Conservation (phyloP, 2,113 vertebrate species). For the Strix aluco region DNA sequence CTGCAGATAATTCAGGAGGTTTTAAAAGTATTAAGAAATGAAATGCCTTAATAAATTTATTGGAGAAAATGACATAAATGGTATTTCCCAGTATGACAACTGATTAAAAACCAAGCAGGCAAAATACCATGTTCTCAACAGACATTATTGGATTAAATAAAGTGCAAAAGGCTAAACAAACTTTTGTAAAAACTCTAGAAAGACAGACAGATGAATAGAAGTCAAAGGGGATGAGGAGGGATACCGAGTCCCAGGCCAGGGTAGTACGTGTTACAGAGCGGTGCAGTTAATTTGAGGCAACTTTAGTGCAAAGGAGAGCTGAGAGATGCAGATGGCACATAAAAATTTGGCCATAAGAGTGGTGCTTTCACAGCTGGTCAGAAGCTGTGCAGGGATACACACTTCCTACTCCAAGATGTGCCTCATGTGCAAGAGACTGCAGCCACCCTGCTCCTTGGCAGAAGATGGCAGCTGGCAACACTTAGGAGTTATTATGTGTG, state of each 20-base stretch:
- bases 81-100: neutral
- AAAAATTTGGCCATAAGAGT: neutral
- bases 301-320: neutral
- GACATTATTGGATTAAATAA: neutral
- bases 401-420: neutral
- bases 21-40: neutral
- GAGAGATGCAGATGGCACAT: neutral
- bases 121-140: neutral
- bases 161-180: neutral
- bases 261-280: neutral
- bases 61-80: neutral
- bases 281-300: neutral
- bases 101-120: neutral
- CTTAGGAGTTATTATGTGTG: rapidly evolving
- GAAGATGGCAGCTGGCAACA: neutral
- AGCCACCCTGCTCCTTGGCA: neutral
- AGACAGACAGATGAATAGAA: neutral
- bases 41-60: neutral
- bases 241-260: neutral
- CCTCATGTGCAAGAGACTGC: neutral
- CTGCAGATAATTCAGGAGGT: neutral
- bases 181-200: neutral
- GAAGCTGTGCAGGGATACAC: neutral
- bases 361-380: neutral
- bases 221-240: too few species aligned